Percentiles rank a stretch among this genome's conserved stretches.
Evolutionary conservation across 2,888 invertebrate genomes (phyloP).

Genomic region (Parasteatoda lunata): DNA sequence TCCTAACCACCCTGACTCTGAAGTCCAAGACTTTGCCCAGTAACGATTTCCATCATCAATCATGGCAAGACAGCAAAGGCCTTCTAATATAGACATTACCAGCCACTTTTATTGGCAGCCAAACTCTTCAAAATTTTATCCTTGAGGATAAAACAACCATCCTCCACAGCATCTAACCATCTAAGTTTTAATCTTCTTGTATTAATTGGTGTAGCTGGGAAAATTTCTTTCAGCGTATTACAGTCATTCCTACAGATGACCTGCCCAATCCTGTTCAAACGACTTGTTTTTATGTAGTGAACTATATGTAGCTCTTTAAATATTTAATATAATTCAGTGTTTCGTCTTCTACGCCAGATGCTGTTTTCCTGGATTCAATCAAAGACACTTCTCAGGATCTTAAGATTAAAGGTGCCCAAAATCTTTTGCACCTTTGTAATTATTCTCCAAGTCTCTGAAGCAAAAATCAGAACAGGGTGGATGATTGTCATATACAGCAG

Average conservation of each 20-base stretch:
- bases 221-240: background rate
- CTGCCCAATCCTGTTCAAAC: background rate
- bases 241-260: background rate
- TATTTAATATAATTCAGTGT: background rate
- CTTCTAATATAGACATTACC: background rate
- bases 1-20: no score
- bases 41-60: background rate
- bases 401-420: no score
- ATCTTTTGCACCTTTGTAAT: background rate
- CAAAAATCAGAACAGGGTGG: background rate
- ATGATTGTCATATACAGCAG: background rate
- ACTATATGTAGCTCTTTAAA: background rate
- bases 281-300: background rate
- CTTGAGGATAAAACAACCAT: background rate
- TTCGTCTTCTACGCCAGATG: background rate
- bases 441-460: background rate
- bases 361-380: background rate
- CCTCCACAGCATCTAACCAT: background rate
- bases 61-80: background rate
- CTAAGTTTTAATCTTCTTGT: background rate
- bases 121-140: background rate
- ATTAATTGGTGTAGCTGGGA: background rate
- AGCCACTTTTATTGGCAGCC: background rate
- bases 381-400: background rate
- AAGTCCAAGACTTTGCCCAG: no score